Conservation (phyloP, 2,888 invertebrate species). For the Drosophila pegasa region DNA sequence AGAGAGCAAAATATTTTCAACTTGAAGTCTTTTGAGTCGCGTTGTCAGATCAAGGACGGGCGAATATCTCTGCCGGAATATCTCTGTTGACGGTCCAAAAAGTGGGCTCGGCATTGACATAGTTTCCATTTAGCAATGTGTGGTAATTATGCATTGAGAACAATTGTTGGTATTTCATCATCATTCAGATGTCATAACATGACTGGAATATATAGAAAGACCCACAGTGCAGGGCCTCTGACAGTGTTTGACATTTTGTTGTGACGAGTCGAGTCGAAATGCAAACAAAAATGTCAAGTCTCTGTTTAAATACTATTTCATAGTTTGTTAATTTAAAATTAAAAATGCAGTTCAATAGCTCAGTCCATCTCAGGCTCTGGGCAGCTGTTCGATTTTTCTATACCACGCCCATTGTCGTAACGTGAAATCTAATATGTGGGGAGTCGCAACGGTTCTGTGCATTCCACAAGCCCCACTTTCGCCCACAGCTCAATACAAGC, state of each 20-base stretch:
- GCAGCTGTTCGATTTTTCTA: background rate
- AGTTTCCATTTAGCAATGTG: constrained; percentile 66
- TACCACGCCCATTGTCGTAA: constrained; percentile 2
- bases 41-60: constrained; percentile 62
- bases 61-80: constrained; percentile 1
- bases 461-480: constrained; percentile 62
- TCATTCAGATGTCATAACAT: constrained; percentile 39
- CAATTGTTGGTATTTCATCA: constrained; percentile 51
- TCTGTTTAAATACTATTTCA: background rate
- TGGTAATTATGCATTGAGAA: constrained; percentile 54
- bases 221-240: background rate
- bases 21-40: constrained; percentile 22
- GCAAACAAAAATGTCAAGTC: background rate
- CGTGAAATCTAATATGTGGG: constrained; percentile 45
- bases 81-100: constrained; percentile 20
- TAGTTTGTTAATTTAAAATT: background rate
- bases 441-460: constrained; percentile 37
- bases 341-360: background rate
- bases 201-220: constrained; percentile 34
- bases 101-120: constrained; percentile 62
- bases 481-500: constrained; percentile 47
- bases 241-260: constrained; percentile 7
- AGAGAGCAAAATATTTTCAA: constrained; percentile 8
- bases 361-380: background rate
- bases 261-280: background rate